A percentile compares a stretch with the other conserved stretches of the same genome.
Evolutionary conservation across 1,140 invertebrate species (phyloP).

Genomic region (Drosophila ananassae): DNA sequence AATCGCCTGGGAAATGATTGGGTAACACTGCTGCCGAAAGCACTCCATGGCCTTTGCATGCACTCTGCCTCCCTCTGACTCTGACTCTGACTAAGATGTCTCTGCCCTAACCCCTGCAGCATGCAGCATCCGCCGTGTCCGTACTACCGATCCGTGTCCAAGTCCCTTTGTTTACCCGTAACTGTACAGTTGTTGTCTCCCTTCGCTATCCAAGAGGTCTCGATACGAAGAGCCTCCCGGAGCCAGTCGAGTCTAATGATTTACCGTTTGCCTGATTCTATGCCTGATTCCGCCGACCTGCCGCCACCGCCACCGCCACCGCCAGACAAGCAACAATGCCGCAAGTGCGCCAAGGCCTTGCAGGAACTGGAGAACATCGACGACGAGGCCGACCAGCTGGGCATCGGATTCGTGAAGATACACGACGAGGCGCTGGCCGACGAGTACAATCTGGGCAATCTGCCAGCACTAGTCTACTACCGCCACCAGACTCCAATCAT

Average conservation of each 20-base stretch:
- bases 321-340: slow-evolving; percentile 95
- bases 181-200: slow-evolving; percentile 15
- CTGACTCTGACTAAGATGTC: neutral
- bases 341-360: slow-evolving; percentile 94
- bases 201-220: slow-evolving; percentile 1
- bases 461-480: slow-evolving; percentile 96
- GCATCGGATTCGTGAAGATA: slow-evolving; percentile 97
- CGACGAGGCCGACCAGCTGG: slow-evolving; percentile 97
- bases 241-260: slow-evolving; percentile 26
- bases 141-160: slow-evolving; percentile 21
- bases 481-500: slow-evolving; percentile 97
- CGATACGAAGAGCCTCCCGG: neutral
- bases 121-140: slow-evolving; percentile 32
- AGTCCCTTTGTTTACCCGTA: slow-evolving; percentile 4
- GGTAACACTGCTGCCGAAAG: slow-evolving; percentile 31
- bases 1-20: slow-evolving; percentile 29
- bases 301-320: slow-evolving; percentile 79
- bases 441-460: slow-evolving; percentile 94
- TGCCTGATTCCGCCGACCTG: slow-evolving; percentile 30
- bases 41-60: slow-evolving; percentile 39
- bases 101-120: slow-evolving; percentile 23
- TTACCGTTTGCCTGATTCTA: slow-evolving; percentile 63
- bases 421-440: slow-evolving; percentile 95
- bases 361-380: slow-evolving; percentile 97
- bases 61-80: neutral